These are phyloP conservation scores for Hymenopus coronatus DNA, from an alignment of 2,888 invertebrate species.

Conservation along the genomic window DNA sequence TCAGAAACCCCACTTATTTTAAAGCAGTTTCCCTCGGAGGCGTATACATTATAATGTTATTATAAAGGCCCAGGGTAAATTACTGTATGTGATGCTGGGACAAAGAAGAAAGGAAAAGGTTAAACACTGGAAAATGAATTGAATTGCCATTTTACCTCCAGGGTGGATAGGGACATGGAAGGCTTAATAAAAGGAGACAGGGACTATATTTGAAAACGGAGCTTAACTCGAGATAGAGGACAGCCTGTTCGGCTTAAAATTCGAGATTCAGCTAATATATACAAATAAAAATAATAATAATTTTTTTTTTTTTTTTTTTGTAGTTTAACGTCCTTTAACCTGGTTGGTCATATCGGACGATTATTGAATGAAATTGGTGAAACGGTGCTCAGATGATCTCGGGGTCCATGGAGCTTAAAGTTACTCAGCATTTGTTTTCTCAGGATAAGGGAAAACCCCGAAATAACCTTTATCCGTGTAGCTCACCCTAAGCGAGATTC, in stretches of 20 bases:
- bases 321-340: too few species aligned
- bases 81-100: slow-evolving; percentile 5
- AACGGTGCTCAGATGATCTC: too few species aligned
- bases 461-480: too few species aligned
- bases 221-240: not conserved
- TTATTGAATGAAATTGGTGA: too few species aligned
- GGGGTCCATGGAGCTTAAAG: too few species aligned
- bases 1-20: not conserved
- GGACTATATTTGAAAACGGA: not conserved
- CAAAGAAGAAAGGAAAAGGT: not conserved
- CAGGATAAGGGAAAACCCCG: too few species aligned
- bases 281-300: too few species aligned
- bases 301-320: too few species aligned
- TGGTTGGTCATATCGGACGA: too few species aligned
- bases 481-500: too few species aligned
- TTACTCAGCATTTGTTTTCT: too few species aligned
- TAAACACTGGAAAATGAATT: slow-evolving; percentile 14
- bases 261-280: too few species aligned
- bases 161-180: not conserved
- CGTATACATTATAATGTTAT: slow-evolving; percentile 2
- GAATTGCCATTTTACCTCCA: not conserved
- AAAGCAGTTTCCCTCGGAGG: not conserved
- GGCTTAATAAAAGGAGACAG: not conserved
- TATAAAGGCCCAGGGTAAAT: not conserved
- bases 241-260: not conserved